phyloP scores from a whole-genome alignment of 2,888 invertebrate species.

The Stegana nigrithorax region DNA sequence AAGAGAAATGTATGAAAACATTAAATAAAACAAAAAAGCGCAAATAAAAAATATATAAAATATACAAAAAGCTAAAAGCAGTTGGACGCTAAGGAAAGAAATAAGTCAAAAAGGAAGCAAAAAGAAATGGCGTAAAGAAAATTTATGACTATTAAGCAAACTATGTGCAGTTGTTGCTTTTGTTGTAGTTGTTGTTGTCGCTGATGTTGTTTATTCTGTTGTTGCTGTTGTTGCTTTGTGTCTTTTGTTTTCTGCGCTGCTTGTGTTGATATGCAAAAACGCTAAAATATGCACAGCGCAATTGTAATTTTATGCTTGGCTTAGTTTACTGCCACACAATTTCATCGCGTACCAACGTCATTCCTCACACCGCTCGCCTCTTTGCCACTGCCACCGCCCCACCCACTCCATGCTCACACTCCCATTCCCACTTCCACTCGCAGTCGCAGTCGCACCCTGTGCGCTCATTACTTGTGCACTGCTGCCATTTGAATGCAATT shows the following conservation, averaged over 20 bases:
- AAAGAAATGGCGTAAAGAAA: slow-evolving; percentile 40
- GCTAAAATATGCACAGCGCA: slow-evolving; percentile 53
- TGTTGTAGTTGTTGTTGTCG: background rate
- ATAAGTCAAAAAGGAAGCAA: slow-evolving; percentile 1
- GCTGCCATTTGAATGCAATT: too few relatives aligned
- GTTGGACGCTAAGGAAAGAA: background rate
- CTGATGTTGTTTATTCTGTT: background rate
- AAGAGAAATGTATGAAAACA: background rate
- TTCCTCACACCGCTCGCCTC: too few relatives aligned
- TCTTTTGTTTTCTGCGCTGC: slow-evolving; percentile 18
- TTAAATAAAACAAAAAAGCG: background rate
- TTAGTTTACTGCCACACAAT: too few relatives aligned
- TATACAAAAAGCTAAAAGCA: slow-evolving; percentile 6
- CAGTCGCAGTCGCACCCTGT: too few relatives aligned
- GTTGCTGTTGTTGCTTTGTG: slow-evolving; percentile 39
- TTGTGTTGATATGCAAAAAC: slow-evolving; percentile 48
- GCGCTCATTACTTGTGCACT: too few relatives aligned
- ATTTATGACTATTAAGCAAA: slow-evolving; percentile 61
- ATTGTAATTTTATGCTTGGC: slow-evolving; percentile 53
- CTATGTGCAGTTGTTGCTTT: slow-evolving; percentile 37
- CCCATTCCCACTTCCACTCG: too few relatives aligned
- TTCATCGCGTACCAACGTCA: too few relatives aligned
- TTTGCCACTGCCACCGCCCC: too few relatives aligned
- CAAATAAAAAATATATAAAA: too few relatives aligned
- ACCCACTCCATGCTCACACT: too few relatives aligned